Evolutionary conservation across 2,888 invertebrate species (phyloP), one percentile per base, ranked within the genome.

Genomic region (Eurytoma californica): DNA sequence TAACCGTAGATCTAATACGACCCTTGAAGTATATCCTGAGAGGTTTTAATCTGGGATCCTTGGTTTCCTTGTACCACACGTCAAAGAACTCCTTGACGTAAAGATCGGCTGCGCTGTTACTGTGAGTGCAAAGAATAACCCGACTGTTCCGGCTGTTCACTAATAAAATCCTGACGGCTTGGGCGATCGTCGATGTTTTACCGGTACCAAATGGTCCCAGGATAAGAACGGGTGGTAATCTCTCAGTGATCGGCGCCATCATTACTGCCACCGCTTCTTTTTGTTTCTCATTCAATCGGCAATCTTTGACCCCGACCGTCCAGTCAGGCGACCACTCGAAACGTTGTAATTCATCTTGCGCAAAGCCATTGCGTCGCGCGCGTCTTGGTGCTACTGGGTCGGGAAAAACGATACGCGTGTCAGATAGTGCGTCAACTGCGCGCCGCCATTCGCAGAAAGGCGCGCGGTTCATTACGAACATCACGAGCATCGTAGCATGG

Each of bases 141-240:
- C 94, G 92, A 39, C 94, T 93, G 24, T 93, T 92, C 0, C 92
- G 91, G 85, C 94, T 94, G 0, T 95, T 95, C 84, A 92, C 91
- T 12, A 90, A 79, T 28, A 89, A 82, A 12, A 87, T 82, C 20
- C 83, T 83, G 3, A 89, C 66, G 3, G 90, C 89, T 79, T 94
- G 93, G 0, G 96, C 96, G 83, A 97, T 90, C 0, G 96, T 96
- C 86, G 94, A 96, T 0, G 96, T 97, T 88, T 97, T 97, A 0
- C 96, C 96, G 0, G 96, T 96, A n/a, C 96, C 96, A 89, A 95
- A 96, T 0, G 96, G 96, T 0, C 95, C 94, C 70, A 95, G 94
- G 9, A 95, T 92, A 66, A 95, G 89, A 79, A 95, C 93, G 0
- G 95, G 95, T 0, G 95, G 95, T 70, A 95, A 87, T 74, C 92